Conservation (phyloP, 2,888 invertebrate species). For the Lepeophtheirus nordmannii region DNA sequence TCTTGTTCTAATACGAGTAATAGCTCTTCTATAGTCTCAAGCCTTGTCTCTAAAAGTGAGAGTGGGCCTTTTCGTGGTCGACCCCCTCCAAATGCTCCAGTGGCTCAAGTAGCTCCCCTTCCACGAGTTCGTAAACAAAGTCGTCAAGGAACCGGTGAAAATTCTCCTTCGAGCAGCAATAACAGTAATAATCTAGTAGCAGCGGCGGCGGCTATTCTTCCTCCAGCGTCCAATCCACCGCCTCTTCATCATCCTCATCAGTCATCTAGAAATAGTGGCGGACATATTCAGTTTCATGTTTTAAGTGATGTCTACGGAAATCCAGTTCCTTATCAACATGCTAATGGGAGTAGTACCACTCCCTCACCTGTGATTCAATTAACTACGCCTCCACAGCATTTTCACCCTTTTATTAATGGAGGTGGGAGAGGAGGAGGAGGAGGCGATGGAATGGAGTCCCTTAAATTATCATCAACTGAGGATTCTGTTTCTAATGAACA, state of each 20-base stretch:
- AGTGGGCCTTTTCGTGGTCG: neutral
- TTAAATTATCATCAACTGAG: neutral
- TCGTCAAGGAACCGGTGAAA: too few species aligned
- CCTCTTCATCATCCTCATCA: neutral
- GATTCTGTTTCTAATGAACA: neutral
- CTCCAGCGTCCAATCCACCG: neutral
- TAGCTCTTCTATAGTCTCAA: too few species aligned
- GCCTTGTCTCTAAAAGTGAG: neutral
- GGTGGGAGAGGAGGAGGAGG: slow-evolving; percentile 8
- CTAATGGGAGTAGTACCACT: neutral
- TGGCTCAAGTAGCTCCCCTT: slow-evolving; percentile 22
- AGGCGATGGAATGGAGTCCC: neutral
- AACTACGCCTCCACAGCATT: neutral
- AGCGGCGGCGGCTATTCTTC: neutral
- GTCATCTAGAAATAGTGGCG: too few species aligned
- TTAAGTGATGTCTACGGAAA: neutral
- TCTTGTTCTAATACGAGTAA: too few species aligned
- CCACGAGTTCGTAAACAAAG: neutral
- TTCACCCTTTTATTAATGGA: neutral
- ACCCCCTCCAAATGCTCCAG: slow-evolving; percentile 15
- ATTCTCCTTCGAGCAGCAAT: too few species aligned
- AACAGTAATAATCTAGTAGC: neutral
- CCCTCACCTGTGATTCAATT: neutral
- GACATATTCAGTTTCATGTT: neutral
- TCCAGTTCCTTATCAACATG: neutral